Evolutionary conservation across 2,797 vertebrate species (phyloP).

Genomic region (Coreius guichenoti): DNA sequence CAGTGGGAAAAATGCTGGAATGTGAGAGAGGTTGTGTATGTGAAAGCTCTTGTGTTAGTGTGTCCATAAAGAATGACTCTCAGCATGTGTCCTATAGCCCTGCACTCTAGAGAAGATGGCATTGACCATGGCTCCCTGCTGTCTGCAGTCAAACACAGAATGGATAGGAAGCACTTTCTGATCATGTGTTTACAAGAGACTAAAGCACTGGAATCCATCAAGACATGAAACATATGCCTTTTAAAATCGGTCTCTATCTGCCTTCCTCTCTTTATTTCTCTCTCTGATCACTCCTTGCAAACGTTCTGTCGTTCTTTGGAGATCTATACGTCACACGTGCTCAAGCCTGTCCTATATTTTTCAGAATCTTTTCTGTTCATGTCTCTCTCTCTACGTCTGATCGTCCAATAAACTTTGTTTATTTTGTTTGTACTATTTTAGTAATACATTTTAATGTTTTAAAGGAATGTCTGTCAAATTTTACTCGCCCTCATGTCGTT

Average conservation of each 20-base stretch:
- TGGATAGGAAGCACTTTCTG: conserved; percentile 52
- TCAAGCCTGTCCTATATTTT: conserved; percentile 25
- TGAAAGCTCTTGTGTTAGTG: conserved; percentile 18
- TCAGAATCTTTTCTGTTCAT: neutral
- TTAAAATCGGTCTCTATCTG: conserved; percentile 51
- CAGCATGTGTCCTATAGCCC: conserved; percentile 32
- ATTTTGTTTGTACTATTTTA: conserved; percentile 20
- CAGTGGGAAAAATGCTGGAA: neutral
- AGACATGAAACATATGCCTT: conserved; percentile 61
- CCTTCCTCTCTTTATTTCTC: conserved; percentile 17
- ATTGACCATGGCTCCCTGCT: conserved; percentile 43
- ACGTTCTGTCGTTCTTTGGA: conserved; percentile 33
- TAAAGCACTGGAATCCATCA: conserved; percentile 66
- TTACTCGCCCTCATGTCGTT: neutral
- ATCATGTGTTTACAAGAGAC: conserved; percentile 65
- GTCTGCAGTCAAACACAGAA: conserved; percentile 50
- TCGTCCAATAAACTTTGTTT: neutral
- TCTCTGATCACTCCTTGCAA: conserved; percentile 20
- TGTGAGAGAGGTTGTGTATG: neutral
- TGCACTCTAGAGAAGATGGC: conserved; percentile 39
- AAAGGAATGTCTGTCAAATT: neutral
- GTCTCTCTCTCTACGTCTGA: neutral
- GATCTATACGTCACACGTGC: conserved; percentile 41
- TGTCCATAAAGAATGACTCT: conserved; percentile 36
- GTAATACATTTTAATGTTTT: neutral